phyloP scores from a whole-genome alignment of 2,113 vertebrate species.

The Podocnemis expansa region DNA sequence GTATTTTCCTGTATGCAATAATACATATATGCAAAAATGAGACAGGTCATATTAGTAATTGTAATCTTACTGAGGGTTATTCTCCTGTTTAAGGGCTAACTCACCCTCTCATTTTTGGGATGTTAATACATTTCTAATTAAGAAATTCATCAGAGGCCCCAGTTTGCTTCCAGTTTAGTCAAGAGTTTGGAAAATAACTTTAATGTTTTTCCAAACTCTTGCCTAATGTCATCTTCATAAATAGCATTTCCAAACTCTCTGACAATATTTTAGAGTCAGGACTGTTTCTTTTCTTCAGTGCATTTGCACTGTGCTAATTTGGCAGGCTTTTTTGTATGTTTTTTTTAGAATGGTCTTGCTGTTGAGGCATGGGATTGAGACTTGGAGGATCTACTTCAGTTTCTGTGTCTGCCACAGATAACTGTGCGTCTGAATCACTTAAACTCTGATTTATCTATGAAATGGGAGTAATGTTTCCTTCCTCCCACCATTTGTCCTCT shows the following conservation, averaged over 20 bases:
- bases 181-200: neutral
- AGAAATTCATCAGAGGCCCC: neutral
- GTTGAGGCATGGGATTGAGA: neutral
- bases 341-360: neutral
- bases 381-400: neutral
- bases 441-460: neutral
- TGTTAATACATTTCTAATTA: neutral
- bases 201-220: neutral
- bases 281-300: neutral
- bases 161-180: neutral
- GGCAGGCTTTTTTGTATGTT: neutral
- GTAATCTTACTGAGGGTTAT: neutral
- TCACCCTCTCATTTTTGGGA: neutral
- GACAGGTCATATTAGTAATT: neutral
- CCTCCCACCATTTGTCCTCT: neutral
- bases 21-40: neutral
- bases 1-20: neutral
- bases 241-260: neutral
- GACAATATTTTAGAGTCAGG: accelerated
- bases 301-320: neutral
- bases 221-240: neutral
- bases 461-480: neutral
- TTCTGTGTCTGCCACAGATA: neutral
- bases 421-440: neutral
- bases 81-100: neutral